Evolutionary conservation across 2,113 vertebrate species (phyloP), one percentile per base, ranked within the genome.

Genomic region (Agelaius tricolor): DNA sequence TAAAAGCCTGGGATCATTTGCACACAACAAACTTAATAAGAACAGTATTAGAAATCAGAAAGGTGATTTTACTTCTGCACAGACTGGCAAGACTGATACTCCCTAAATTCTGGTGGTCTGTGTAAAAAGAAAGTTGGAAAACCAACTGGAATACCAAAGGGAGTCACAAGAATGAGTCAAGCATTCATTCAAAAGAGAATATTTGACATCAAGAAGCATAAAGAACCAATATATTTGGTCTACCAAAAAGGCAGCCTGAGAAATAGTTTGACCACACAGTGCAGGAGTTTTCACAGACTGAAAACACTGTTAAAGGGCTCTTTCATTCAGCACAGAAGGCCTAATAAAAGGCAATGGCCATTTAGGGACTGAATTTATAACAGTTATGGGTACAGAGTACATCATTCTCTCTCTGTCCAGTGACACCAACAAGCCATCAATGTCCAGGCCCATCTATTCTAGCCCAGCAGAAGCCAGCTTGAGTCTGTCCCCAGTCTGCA

Each of bases 181-280:
- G 43, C 47, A 71, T 84, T 89, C 86, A 84, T 71, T 71, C 59
- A 55, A 55, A 90, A 74, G 72, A 63, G 93, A 93, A 51, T 74
- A 87, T 59, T 95, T 93, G 68, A 90, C 89, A 89, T 59, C 35
- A 78, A 84, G 85, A 43, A 90, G 61, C 76, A 72, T 46, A 86
- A 83, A 94, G 67, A 93, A 71, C 72, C 31, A 63, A 84, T 51
- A 93, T 81, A 62, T 74, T 71, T 92, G 65, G 89, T 84, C 73
- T 72, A 51, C 90, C 89, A 77, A 80, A 94, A 90, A 93, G 86
- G 75, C 88, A 92, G 80, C 87, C 78, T 89, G 94, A 95, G 84
- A 84, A 93, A 94, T n/a, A 69, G 62, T 41, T 93, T 89, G 76
- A 71, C 86, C 84, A 69, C 87, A 87, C 18, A 92, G 86, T 28